Percentiles rank a stretch among this genome's conserved stretches.
Conservation (phyloP, 1,140 invertebrate species). For the Tetranychus cinnabarinus region DNA sequence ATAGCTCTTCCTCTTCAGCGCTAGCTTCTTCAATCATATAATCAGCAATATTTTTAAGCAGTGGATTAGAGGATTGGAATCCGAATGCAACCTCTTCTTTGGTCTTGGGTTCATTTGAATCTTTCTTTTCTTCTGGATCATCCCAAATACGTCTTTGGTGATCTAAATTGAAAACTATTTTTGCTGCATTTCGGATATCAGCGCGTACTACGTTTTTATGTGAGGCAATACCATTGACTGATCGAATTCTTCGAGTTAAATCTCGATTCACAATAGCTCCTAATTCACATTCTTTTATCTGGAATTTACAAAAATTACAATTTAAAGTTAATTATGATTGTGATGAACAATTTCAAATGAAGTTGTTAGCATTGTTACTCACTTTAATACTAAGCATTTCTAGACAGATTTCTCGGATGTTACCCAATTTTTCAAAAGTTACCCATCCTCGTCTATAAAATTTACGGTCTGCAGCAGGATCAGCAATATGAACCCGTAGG, state of each 20-base stretch:
- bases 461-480: constrained; percentile 77
- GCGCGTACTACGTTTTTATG: constrained; percentile 70
- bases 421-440: constrained; percentile 83
- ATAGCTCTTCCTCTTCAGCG: constrained; percentile 85
- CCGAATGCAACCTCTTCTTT: constrained; percentile 27
- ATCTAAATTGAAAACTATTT: constrained; percentile 84
- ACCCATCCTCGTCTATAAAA: constrained; percentile 96
- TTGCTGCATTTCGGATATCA: constrained; percentile 78
- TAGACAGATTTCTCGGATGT: constrained; percentile 99
- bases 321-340: not conserved
- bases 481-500: constrained; percentile 80
- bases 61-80: constrained; percentile 61
- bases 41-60: constrained; percentile 89
- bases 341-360: not conserved
- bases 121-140: constrained; percentile 19
- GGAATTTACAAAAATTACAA: not conserved
- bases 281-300: constrained; percentile 57
- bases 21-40: constrained; percentile 94
- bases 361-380: constrained; percentile 45
- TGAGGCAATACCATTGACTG: constrained; percentile 71
- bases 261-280: constrained; percentile 85
- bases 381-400: constrained; percentile 52
- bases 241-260: constrained; percentile 65
- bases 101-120: not conserved
- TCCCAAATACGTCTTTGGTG: constrained; percentile 53